phyloP scores from a whole-genome alignment of 2,113 vertebrate genomes.

The Mystacornis crossleyi region DNA sequence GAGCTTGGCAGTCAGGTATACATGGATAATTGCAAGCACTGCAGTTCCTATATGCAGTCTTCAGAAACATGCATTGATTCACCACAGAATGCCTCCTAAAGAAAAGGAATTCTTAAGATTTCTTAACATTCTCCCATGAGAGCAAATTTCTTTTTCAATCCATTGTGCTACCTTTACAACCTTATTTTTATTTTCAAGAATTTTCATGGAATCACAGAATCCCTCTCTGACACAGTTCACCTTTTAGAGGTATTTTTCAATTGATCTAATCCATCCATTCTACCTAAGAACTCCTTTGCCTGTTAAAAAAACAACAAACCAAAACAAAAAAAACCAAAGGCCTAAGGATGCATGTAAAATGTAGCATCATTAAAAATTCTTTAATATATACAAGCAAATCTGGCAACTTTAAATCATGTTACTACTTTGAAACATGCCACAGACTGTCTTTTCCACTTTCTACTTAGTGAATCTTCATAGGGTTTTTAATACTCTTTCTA shows the following conservation, averaged over 20 bases:
- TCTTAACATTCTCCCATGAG: constrained; percentile 17
- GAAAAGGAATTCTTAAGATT: constrained; percentile 36
- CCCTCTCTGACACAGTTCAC: constrained; percentile 26
- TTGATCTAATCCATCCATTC: constrained; percentile 24
- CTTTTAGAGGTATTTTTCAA: constrained; percentile 28
- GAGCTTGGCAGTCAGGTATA: neutral
- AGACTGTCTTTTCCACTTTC: constrained; percentile 69
- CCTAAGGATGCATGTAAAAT: constrained; percentile 10
- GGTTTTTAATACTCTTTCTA: constrained; percentile 78
- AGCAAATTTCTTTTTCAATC: neutral
- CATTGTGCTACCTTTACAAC: neutral
- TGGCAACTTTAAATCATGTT: constrained; percentile 69
- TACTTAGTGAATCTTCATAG: constrained; percentile 75
- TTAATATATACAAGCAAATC: constrained; percentile 73
- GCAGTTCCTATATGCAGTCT: neutral
- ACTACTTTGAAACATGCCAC: constrained; percentile 74
- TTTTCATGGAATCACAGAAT: constrained; percentile 14
- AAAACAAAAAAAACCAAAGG: neutral
- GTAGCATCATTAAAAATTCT: constrained; percentile 53
- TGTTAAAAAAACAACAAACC: neutral
- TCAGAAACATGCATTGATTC: constrained; percentile 32
- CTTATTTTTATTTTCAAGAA: constrained; percentile 56
- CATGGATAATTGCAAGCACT: constrained; percentile 22
- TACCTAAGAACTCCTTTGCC: neutral
- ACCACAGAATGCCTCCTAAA: neutral